Evolutionary conservation across 1,140 invertebrate species (phyloP).

Genomic region (Nasonia longicornis): DNA sequence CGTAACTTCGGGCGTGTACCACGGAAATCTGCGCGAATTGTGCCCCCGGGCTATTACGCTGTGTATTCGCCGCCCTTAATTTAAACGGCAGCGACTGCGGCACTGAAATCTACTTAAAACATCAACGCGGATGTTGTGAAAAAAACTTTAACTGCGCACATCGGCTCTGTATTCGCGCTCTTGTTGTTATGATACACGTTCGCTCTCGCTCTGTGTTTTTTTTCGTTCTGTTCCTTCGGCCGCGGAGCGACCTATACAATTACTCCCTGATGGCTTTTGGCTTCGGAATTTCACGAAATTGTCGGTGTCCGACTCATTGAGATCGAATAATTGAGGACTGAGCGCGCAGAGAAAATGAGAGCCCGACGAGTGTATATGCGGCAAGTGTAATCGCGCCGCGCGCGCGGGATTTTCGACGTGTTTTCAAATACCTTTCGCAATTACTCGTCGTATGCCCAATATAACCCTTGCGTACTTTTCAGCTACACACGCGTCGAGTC

Average conservation of each 20-base stretch:
- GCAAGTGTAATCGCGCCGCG: no score
- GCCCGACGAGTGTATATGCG: not conserved
- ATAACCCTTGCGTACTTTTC: no score
- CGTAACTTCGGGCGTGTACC: conserved; percentile 44
- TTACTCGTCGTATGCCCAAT: no score
- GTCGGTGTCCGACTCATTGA: not conserved
- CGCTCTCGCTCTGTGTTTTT: not conserved
- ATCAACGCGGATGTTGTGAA: conserved; percentile 23
- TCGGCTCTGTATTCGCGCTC: not conserved
- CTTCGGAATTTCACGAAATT: conserved; percentile 6
- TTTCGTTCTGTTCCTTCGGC: not conserved
- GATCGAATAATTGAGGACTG: conserved; percentile 9
- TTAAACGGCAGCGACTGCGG: not conserved
- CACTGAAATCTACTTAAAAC: conserved; percentile 19
- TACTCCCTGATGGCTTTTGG: not conserved
- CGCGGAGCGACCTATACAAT: not conserved
- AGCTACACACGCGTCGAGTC: no score
- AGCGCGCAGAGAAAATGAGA: not conserved
- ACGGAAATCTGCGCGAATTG: conserved; percentile 41
- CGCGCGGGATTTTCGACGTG: no score
- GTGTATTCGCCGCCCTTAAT: conserved; percentile 33
- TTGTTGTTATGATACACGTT: not conserved
- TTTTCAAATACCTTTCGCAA: no score
- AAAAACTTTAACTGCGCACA: conserved; percentile 5
- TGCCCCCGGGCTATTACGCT: conserved; percentile 14